These are phyloP conservation scores for Platycheirus rosarum DNA, from an alignment of 2,888 invertebrate genomes.

Conservation along the genomic window DNA sequence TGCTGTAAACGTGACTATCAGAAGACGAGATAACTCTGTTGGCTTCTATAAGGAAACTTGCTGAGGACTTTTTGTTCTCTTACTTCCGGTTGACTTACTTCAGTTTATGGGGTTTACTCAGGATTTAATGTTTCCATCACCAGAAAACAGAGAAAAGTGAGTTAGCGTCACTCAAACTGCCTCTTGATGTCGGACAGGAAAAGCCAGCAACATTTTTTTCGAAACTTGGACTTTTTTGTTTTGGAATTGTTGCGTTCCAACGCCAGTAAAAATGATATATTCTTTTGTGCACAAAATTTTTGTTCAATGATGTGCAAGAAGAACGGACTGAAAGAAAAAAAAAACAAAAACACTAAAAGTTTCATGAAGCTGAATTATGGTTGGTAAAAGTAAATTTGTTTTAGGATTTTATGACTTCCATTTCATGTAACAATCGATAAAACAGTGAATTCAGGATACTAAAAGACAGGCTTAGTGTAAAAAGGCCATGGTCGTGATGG, in stretches of 20 bases:
- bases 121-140: not conserved
- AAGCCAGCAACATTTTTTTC: not conserved
- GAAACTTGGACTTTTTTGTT: not conserved
- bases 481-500: not conserved
- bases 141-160: not conserved
- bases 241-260: not conserved
- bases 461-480: not conserved
- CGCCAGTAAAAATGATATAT: too few species aligned
- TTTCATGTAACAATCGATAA: not conserved
- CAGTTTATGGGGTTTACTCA: slow-evolving; percentile 7
- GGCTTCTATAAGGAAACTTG: not conserved
- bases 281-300: not conserved
- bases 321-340: too few species aligned
- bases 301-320: not conserved
- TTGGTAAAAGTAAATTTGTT: not conserved
- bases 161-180: not conserved
- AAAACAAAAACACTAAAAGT: not conserved
- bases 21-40: not conserved
- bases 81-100: slow-evolving; percentile 9
- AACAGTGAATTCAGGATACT: not conserved
- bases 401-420: not conserved
- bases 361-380: not conserved
- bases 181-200: not conserved
- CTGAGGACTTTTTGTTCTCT: not conserved
- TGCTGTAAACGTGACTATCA: slow-evolving; percentile 17